Conservation (phyloP, 2,888 invertebrate genomes). For the Synergus japonicus region DNA sequence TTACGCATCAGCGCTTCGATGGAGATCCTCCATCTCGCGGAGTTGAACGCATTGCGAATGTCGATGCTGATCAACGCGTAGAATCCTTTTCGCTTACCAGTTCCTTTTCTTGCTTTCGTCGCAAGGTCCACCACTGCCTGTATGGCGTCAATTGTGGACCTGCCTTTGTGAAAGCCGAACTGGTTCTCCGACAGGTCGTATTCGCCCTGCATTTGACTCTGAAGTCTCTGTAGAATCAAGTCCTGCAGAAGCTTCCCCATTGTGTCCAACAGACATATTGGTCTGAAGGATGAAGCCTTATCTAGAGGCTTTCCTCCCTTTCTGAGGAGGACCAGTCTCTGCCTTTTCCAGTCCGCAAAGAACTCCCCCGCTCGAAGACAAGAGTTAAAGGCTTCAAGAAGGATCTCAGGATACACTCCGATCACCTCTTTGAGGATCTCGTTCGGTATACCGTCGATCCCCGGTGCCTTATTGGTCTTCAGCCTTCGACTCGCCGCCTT, state of each 20-base stretch:
- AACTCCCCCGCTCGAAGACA: conserved; percentile 45
- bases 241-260: conserved; percentile 42
- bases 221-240: conserved; percentile 24
- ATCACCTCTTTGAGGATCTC: conserved; percentile 40
- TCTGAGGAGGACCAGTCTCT: conserved; percentile 45
- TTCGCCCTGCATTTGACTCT: conserved; percentile 10
- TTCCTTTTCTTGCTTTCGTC: conserved; percentile 21
- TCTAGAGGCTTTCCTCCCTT: conserved; percentile 47
- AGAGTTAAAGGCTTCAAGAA: conserved; percentile 43
- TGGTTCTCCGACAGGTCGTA: background rate
- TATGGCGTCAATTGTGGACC: too few species aligned
- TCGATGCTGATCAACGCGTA: conserved; percentile 42
- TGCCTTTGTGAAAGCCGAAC: too few species aligned
- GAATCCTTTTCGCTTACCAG: conserved; percentile 34
- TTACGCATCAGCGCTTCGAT: background rate
- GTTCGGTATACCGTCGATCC: conserved; percentile 41
- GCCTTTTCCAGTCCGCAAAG: conserved; percentile 44
- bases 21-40: conserved; percentile 29
- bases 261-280: background rate
- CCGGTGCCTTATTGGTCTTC: conserved; percentile 12
- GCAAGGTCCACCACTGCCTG: background rate
- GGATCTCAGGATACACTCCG: conserved; percentile 34
- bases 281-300: conserved; percentile 47
- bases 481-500: background rate
- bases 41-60: conserved; percentile 44